Percentiles rank a stretch among this genome's conserved stretches.
Conservation (phyloP, 2,888 invertebrate species). For the Epinotia nisella region DNA sequence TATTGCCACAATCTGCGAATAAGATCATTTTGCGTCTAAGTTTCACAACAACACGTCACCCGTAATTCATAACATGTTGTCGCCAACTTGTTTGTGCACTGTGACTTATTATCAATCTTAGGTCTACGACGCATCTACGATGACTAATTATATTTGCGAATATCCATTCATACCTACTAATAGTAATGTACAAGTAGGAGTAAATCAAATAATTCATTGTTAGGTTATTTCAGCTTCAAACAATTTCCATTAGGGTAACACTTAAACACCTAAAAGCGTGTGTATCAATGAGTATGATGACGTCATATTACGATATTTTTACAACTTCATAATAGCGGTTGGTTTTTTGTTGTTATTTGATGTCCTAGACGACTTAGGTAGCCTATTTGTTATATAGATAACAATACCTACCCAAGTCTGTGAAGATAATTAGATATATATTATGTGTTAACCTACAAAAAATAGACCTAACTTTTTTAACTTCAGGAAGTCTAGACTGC, state of each 20-base stretch:
- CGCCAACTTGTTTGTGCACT: not conserved
- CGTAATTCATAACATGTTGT: constrained; percentile 24
- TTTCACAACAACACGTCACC: not conserved
- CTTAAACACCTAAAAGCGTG: too few species aligned
- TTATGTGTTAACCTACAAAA: not conserved
- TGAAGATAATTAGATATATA: not conserved
- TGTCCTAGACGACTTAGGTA: not conserved
- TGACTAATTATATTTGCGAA: not conserved
- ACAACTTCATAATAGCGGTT: too few species aligned
- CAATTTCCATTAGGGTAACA: too few species aligned
- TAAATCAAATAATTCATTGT: too few species aligned
- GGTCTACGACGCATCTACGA: not conserved
- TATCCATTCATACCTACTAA: too few species aligned
- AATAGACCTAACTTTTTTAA: not conserved
- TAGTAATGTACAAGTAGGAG: too few species aligned
- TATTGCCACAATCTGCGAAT: not conserved
- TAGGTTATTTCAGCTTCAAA: too few species aligned
- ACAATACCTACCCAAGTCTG: too few species aligned
- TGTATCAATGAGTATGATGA: too few species aligned
- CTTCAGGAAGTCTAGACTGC: constrained; percentile 25
- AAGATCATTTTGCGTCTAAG: constrained; percentile 9
- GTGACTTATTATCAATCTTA: not conserved
- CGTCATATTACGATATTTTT: too few species aligned
- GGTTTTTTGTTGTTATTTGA: too few species aligned
- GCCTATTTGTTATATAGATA: not conserved